Base-by-base conservation (phyloP, 2,888 invertebrate genomes). In the Seladonia tumulorum region DNA sequence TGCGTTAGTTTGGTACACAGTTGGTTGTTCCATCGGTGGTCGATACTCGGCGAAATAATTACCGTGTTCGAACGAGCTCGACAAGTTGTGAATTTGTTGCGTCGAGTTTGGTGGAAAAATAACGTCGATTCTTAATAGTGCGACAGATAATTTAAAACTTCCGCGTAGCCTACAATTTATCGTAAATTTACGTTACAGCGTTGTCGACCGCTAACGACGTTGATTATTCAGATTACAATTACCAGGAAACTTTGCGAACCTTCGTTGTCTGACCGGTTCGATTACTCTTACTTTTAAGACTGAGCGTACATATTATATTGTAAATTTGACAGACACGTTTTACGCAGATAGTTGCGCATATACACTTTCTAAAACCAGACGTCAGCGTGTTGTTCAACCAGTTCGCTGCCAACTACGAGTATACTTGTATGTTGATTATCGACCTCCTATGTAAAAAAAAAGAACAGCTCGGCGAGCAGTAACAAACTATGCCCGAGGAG, bases 1-100 rank as follows among this genome's bases (percentile, higher is more conserved):
- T 87, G 90, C 85, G 90, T 89, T 86, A 22, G 74, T 81, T 83
- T 81, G 78, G 73, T 75, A 25, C 60, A 14, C 60, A 73, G 35
- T 70, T 70, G 49, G 39, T 68, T 42, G 71, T 39, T 66, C n/a
- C n/a, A 76, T 29, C 63, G 63, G 22, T 29, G 66, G 47, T 47
- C 29, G 16, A 57, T 60, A 10, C 25, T 57, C 76, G 63, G 22
- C 63, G 47, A 76, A 76, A 76, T 35, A 63, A 66, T n/a, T 47
- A 22, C 25, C 39, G 42, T 35, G 53, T 16, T 60, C 14, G 25
- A 49, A 22, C 5, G 8, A 57, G 18, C 42, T 45, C 42, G 18
- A 18, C 68, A 66, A 14, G 18, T 18, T 7, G 16, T 16, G 18
- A 16, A 66, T 66, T 66, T 8, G 35, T 29, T 35, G 35, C 3